phyloP scores from a whole-genome alignment of 2,888 invertebrate genomes.

The Geophilus truncorum region DNA sequence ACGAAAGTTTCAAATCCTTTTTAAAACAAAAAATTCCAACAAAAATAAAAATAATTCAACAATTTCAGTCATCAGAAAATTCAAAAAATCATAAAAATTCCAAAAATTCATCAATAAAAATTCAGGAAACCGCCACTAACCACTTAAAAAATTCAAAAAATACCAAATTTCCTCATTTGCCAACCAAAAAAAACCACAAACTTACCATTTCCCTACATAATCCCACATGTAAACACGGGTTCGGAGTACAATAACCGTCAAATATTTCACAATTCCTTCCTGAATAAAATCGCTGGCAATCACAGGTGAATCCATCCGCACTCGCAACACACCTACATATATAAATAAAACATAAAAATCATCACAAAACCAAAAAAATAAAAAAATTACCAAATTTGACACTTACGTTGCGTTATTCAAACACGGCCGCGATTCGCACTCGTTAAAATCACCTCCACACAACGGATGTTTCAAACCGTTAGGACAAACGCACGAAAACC shows the following conservation, averaged over 20 bases:
- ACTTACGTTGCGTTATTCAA: slow-evolving; percentile 4
- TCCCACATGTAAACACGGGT: slow-evolving; percentile 39
- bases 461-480: not conserved
- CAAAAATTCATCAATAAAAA: not conserved
- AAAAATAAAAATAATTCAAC: not conserved
- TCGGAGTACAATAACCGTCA: slow-evolving; percentile 68
- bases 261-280: slow-evolving; percentile 68
- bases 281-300: slow-evolving; percentile 73
- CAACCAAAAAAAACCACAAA: too few species aligned
- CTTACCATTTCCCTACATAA: slow-evolving; percentile 40
- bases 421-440: not conserved
- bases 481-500: not conserved
- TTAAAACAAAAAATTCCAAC: not conserved
- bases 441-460: not conserved
- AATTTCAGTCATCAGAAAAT: not conserved
- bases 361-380: too few species aligned
- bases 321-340: not conserved
- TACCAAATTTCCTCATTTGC: too few species aligned
- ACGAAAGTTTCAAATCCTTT: too few species aligned
- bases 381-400: too few species aligned
- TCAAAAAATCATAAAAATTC: slow-evolving; percentile 3
- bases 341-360: not conserved
- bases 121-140: too few species aligned
- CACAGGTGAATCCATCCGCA: slow-evolving; percentile 60
- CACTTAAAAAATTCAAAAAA: too few species aligned